These are phyloP conservation scores for Gouania willdenowi DNA, from an alignment of 2,797 vertebrate species.

Conservation along the genomic window DNA sequence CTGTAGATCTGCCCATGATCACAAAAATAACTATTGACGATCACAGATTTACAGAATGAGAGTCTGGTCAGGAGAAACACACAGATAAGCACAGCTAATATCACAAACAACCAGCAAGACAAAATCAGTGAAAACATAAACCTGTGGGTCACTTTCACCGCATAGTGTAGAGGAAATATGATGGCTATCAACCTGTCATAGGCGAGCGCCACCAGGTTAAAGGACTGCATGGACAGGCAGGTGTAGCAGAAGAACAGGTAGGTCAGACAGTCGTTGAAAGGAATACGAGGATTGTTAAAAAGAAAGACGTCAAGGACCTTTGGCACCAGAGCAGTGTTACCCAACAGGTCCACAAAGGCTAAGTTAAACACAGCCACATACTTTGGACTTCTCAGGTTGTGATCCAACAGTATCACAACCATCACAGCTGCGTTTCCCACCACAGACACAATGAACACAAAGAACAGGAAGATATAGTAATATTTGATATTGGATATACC, in stretches of 20 bases:
- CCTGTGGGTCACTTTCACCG: conserved; percentile 34
- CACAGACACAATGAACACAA: conserved; percentile 29
- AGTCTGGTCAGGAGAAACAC: conserved; percentile 45
- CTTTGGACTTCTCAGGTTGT: conserved; percentile 27
- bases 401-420: conserved; percentile 27
- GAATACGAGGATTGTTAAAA: conserved; percentile 18
- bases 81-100: background rate
- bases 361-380: conserved; percentile 42
- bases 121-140: conserved; percentile 37
- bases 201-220: conserved; percentile 48
- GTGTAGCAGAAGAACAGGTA: conserved; percentile 39
- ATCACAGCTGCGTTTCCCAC: conserved; percentile 31
- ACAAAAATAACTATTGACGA: conserved; percentile 58
- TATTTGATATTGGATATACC: conserved; percentile 12
- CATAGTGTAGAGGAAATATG: conserved; percentile 57
- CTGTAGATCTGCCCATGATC: conserved; percentile 50
- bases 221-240: conserved; percentile 39
- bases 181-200: conserved; percentile 65
- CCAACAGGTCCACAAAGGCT: conserved; percentile 32
- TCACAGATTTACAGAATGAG: conserved; percentile 50
- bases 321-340: conserved; percentile 31
- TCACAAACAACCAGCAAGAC: conserved; percentile 20
- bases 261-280: conserved; percentile 28
- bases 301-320: conserved; percentile 44
- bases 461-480: conserved; percentile 30